A percentile compares a stretch with the other conserved stretches of the same genome.
Conservation (phyloP, 2,113 vertebrate species). For the Mandrillus leucophaeus region DNA sequence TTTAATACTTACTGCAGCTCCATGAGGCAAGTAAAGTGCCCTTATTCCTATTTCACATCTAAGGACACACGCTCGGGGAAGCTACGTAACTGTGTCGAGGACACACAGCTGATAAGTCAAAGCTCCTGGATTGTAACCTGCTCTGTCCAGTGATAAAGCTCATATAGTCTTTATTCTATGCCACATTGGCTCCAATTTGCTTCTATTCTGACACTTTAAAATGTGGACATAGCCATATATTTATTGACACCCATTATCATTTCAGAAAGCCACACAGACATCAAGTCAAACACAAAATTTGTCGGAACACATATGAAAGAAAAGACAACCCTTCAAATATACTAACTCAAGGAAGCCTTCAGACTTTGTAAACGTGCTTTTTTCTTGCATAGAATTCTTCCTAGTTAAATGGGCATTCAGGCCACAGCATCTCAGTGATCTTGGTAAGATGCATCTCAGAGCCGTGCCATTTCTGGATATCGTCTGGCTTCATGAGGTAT, state of each 20-base stretch:
- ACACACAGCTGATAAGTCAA: not conserved
- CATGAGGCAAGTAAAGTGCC: not conserved
- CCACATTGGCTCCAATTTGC: not conserved
- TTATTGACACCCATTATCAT: not conserved
- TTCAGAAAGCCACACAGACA: not conserved
- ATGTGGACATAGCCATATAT: not conserved
- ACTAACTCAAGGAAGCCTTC: not conserved
- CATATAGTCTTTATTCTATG: not conserved
- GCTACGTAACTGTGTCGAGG: not conserved
- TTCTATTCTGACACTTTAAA: not conserved
- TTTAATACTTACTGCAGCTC: not conserved
- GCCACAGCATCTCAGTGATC: not conserved
- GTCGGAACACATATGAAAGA: not conserved
- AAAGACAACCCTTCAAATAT: not conserved
- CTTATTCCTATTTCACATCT: not conserved
- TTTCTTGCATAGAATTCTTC: not conserved
- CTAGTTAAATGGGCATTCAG: not conserved
- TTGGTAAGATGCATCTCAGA: not conserved
- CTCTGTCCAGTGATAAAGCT: not conserved
- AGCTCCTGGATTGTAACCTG: not conserved
- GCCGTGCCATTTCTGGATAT: not conserved
- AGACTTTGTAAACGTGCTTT: not conserved
- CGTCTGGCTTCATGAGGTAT: fast-evolving
- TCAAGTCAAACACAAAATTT: not conserved
- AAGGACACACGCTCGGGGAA: not conserved